phyloP scores from a whole-genome alignment of 2,888 invertebrate species.

The Protonemura montana region DNA sequence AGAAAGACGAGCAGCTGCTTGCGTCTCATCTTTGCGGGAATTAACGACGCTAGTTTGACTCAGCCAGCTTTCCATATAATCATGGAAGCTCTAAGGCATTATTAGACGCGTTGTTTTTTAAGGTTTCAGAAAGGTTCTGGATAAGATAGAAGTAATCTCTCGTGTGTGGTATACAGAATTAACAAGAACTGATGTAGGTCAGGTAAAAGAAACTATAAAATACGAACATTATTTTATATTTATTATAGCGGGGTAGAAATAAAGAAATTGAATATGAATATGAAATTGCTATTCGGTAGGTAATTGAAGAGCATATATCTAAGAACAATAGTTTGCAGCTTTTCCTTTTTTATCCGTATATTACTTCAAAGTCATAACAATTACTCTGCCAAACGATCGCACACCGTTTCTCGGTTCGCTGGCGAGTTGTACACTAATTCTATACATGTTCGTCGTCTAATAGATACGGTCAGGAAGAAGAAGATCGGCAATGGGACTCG shows the following conservation, averaged over 20 bases:
- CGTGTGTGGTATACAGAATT: background rate
- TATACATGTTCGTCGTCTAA: conserved; percentile 22
- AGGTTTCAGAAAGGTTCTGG: background rate
- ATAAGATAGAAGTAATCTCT: background rate
- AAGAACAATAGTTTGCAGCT: background rate
- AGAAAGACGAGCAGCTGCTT: background rate
- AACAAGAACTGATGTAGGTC: background rate
- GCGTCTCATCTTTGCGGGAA: background rate
- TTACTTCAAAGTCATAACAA: background rate
- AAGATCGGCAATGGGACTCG: conserved; percentile 77
- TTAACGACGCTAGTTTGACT: background rate
- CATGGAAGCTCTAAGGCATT: background rate
- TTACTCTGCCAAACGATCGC: background rate
- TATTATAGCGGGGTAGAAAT: background rate
- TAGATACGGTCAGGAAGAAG: conserved; percentile 69
- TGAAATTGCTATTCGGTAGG: background rate
- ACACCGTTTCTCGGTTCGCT: background rate
- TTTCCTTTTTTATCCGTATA: background rate
- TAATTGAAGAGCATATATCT: background rate
- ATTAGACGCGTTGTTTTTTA: background rate
- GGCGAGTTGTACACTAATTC: background rate
- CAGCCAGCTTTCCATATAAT: background rate
- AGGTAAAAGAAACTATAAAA: background rate
- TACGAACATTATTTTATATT: background rate
- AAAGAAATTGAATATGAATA: background rate